Evolutionary conservation across 2,113 vertebrate genomes (phyloP), one percentile per base, ranked within the genome.

Genomic region (Pionites leucogaster): DNA sequence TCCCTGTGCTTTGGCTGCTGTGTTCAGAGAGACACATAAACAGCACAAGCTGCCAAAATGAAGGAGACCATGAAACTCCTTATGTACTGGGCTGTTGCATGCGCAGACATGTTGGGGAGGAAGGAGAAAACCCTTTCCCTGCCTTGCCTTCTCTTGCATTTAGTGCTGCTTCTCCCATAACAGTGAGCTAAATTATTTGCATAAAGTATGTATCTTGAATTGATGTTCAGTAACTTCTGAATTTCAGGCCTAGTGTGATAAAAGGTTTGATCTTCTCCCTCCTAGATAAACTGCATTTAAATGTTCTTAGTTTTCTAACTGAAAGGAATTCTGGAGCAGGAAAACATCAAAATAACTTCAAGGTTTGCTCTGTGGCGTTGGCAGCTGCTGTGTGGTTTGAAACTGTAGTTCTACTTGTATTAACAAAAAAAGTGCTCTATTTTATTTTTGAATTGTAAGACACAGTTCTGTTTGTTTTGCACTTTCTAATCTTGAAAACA

Each of bases 401-500:
- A 85, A 44, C 71, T 80, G 42, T n/a, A 62, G 25, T 31, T 85
- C 39, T 75, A 13, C 71, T 27, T n/a, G 49, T 88, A 37, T 72
- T 88, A 77, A 82, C 33, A 60, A 28, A 59, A 39, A 24, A 31
- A 10, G 12, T 5, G 5, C 13, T 7, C 4, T 23, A 14, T 29
- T 47, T 67, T 35, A 59, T 33, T 37, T 53, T 41, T 70, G 37
- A 75, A 69, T 76, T 55, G 20, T 82, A 67, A 87, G 63, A 72
- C 65, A 79, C 67, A 79, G 53, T 93, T 92, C 62, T 10, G 4
- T 93, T 95, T 96, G 65, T 92, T 86, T 90, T 94, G 53, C 19
- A 31, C 46, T 89, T 93, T 82, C 65, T 86, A 77, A 85, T 89
- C 80, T 91, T 50, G 82, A 77, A 89, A 91, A 70, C 83, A 92